Percentiles rank a stretch among this genome's conserved stretches.
phyloP scores from a whole-genome alignment of 1,140 invertebrate species.

The Panulirus ornatus region DNA sequence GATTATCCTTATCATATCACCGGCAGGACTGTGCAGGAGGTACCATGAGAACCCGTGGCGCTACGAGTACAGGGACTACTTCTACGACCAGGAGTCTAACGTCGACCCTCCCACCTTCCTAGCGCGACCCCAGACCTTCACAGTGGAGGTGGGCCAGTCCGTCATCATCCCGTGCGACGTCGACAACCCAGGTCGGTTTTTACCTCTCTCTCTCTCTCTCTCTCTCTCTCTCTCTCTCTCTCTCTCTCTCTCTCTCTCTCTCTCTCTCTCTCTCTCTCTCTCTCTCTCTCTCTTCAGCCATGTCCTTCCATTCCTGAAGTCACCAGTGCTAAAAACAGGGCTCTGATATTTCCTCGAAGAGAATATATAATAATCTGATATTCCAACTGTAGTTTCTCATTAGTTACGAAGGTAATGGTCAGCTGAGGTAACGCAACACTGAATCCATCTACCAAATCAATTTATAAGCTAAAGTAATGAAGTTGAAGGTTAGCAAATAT shows the following conservation, averaged over 20 bases:
- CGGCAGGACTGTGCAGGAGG: not conserved
- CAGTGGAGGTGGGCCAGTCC: conserved; percentile 50
- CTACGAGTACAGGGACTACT: conserved; percentile 30
- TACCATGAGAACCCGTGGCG: not conserved
- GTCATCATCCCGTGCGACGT: conserved; percentile 48
- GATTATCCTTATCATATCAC: too few species aligned
- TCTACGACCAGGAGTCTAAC: conserved; percentile 27
- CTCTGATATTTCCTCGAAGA: too few species aligned
- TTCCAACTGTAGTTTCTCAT: too few species aligned
- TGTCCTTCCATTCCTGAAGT: too few species aligned
- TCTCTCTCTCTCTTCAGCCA: not conserved
- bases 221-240: not conserved
- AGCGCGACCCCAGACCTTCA: conserved; percentile 44
- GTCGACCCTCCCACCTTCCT: conserved; percentile 32
- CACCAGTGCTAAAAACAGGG: too few species aligned
- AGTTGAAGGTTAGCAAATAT: too few species aligned
- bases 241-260: not conserved
- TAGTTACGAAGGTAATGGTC: too few species aligned
- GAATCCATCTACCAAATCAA: too few species aligned
- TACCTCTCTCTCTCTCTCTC: not conserved
- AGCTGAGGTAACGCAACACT: too few species aligned
- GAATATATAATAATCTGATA: too few species aligned
- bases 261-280: not conserved
- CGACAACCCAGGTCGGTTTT: conserved; percentile 25
- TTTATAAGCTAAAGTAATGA: too few species aligned